Evolutionary conservation across 2,888 invertebrate genomes (phyloP).

Genomic region (Tanypteryx hageni): DNA sequence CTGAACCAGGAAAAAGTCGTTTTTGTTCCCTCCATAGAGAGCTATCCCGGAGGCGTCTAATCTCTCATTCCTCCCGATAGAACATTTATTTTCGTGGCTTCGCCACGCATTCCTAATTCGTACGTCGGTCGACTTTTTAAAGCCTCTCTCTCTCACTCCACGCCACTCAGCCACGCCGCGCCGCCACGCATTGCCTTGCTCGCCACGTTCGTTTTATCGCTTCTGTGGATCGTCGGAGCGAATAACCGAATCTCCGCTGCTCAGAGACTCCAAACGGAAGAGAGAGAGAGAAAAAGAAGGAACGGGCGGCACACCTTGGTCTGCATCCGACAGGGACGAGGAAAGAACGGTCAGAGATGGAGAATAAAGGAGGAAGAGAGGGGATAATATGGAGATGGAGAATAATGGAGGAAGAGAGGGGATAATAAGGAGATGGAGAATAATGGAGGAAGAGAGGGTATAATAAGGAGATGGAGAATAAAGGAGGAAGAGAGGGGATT

Average conservation of each 20-base stretch:
- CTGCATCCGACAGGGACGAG: not conserved
- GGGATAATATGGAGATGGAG: not conserved
- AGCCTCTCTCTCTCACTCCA: not conserved
- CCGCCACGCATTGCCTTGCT: too few species aligned
- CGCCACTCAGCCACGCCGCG: too few species aligned
- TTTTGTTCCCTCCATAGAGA: not conserved
- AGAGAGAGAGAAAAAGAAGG: not conserved
- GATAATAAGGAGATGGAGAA: not conserved
- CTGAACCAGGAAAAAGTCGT: too few species aligned
- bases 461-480: too few species aligned
- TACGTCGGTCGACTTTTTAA: not conserved
- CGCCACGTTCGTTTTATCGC: not conserved
- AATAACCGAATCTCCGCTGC: not conserved
- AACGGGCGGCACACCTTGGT: not conserved
- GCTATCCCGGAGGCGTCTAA: not conserved
- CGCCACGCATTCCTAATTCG: not conserved
- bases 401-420: not conserved
- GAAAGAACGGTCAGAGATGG: not conserved
- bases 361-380: not conserved
- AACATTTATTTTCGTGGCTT: not conserved
- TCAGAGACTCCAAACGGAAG: not conserved
- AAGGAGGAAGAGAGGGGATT: not conserved
- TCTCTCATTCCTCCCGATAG: slow-evolving; percentile 10
- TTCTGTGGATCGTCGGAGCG: not conserved
- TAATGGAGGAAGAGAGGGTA: not conserved